Evolutionary conservation across 2,888 invertebrate genomes (phyloP).

Genomic region (Apeira syringaria): DNA sequence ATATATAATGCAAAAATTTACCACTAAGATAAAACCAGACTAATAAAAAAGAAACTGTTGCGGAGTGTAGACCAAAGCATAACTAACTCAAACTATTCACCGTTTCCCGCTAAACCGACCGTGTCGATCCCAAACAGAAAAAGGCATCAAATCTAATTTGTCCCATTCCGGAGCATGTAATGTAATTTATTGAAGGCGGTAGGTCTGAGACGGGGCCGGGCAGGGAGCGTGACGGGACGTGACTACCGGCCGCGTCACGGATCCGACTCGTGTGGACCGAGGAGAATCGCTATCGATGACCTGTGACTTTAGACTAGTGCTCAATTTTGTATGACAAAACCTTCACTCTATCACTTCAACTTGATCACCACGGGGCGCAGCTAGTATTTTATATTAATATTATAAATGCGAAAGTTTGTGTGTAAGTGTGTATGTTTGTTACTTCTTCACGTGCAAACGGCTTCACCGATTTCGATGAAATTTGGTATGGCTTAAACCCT

Average conservation of each 20-base stretch:
- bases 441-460: too few relatives aligned
- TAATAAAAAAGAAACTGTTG: too few relatives aligned
- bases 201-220: conserved; percentile 14
- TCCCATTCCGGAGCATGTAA: conserved; percentile 28
- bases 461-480: too few relatives aligned
- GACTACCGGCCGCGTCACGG: conserved; percentile 19
- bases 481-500: too few relatives aligned
- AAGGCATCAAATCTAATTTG: conserved; percentile 25
- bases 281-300: conserved; percentile 19
- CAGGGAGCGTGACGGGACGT: conserved; percentile 23
- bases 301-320: conserved; percentile 9
- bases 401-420: too few relatives aligned
- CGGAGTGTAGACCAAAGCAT: neutral
- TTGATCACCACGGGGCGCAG: too few relatives aligned
- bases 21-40: too few relatives aligned
- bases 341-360: too few relatives aligned
- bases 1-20: too few relatives aligned
- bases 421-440: too few relatives aligned
- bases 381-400: too few relatives aligned
- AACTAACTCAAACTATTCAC: neutral
- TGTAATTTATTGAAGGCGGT: conserved; percentile 26
- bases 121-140: conserved; percentile 9
- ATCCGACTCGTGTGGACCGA: conserved; percentile 8
- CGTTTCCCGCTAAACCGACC: conserved; percentile 1
- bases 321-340: too few relatives aligned